A percentile compares a stretch with the other conserved stretches of the same genome.
Evolutionary conservation across 2,888 invertebrate genomes (phyloP).

Genomic region (Brenthis hecate): DNA sequence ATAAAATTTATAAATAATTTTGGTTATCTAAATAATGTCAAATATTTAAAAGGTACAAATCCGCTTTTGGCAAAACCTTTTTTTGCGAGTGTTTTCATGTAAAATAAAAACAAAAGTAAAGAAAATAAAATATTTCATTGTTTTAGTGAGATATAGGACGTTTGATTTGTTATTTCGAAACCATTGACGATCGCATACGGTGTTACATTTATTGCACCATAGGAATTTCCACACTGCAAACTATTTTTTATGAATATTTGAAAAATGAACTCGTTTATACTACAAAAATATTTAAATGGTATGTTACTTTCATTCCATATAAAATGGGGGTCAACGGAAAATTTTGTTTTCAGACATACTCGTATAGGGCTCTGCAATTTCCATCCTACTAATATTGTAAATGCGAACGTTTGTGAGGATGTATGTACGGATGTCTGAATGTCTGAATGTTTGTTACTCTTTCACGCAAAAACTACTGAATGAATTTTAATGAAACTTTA

Average conservation of each 20-base stretch:
- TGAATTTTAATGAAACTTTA: too few relatives aligned
- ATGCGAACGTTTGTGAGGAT: too few relatives aligned
- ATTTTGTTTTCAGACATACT: too few relatives aligned
- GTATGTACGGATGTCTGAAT: too few relatives aligned
- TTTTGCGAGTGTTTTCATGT: background rate
- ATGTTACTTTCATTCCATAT: too few relatives aligned
- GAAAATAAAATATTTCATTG: slow-evolving; percentile 6
- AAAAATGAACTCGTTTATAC: background rate
- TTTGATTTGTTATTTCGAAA: slow-evolving; percentile 8
- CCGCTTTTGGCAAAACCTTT: background rate
- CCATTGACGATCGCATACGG: slow-evolving; percentile 2
- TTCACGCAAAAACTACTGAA: too few relatives aligned
- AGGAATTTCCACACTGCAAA: background rate
- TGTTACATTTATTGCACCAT: background rate
- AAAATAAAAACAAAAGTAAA: background rate
- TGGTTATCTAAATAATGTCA: background rate
- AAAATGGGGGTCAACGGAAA: too few relatives aligned
- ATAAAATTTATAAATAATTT: too few relatives aligned
- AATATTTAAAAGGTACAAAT: background rate
- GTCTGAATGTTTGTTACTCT: too few relatives aligned
- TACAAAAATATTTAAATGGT: background rate
- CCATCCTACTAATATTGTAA: too few relatives aligned
- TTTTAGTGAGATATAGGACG: background rate
- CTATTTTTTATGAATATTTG: background rate
- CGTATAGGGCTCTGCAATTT: too few relatives aligned